Evolutionary conservation across 2,113 vertebrate species (phyloP).

Genomic region (Motacilla alba): DNA sequence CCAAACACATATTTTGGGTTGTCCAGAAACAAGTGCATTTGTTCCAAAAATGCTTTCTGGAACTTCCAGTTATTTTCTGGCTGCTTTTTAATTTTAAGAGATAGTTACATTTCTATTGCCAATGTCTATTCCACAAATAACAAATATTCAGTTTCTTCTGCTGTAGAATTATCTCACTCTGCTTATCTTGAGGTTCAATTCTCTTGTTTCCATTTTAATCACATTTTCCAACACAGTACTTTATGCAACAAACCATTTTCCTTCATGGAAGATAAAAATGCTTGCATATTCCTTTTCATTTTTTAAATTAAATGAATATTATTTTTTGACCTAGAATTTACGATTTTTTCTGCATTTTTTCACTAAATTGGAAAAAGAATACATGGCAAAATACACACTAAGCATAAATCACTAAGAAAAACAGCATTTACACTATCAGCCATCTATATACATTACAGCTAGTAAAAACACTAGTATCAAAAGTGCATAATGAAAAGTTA

Average conservation of each 20-base stretch:
- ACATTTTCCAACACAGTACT: constrained; percentile 15
- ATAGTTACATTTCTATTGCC: background rate
- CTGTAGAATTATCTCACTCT: constrained; percentile 1
- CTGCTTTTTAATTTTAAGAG: background rate
- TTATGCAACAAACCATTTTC: background rate
- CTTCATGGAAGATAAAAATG: background rate
- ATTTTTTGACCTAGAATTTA: background rate
- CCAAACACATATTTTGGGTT: background rate
- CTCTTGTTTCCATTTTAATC: constrained; percentile 28
- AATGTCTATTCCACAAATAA: background rate
- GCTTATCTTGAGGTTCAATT: constrained; percentile 3
- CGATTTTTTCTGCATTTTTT: background rate
- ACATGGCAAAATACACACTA: background rate
- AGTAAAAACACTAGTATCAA: background rate
- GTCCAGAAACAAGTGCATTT: background rate
- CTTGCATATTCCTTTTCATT: background rate
- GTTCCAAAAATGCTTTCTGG: background rate
- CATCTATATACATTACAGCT: background rate
- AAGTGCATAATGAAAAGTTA: background rate
- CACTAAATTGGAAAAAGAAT: background rate
- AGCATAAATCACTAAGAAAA: background rate
- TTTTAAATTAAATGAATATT: background rate
- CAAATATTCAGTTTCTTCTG: constrained; percentile 12
- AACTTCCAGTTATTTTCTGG: background rate
- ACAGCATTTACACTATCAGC: background rate